phyloP scores from a whole-genome alignment of 1,140 invertebrate genomes.

The Leptinotarsa texana region DNA sequence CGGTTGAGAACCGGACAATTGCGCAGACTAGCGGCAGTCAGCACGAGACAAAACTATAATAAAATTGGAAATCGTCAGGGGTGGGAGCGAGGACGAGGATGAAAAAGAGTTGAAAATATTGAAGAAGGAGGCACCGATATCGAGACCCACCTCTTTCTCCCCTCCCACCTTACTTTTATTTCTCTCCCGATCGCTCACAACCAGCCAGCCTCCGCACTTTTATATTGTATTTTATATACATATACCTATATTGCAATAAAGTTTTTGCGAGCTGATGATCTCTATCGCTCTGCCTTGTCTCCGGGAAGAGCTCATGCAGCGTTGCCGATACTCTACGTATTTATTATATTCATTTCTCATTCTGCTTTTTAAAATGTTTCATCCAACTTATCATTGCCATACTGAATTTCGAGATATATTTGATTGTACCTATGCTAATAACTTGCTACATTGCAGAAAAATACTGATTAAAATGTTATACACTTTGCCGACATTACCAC shows the following conservation, averaged over 20 bases:
- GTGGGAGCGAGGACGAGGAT: conserved; percentile 22
- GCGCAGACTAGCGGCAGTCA: conserved; percentile 23
- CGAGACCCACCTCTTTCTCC: conserved; percentile 29
- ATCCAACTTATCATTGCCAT: too few species aligned
- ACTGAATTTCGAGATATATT: too few species aligned
- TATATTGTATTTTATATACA: conserved; percentile 27
- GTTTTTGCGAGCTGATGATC: conserved; percentile 11
- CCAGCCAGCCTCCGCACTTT: conserved; percentile 28
- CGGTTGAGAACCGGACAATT: conserved; percentile 33
- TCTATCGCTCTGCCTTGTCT: not conserved
- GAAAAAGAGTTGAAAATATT: conserved; percentile 33
- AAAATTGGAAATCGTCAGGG: conserved; percentile 44
- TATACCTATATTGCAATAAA: conserved; percentile 13
- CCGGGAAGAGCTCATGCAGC: not conserved
- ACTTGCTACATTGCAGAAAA: too few species aligned
- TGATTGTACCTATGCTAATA: too few species aligned
- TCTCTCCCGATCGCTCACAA: conserved; percentile 20
- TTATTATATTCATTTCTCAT: too few species aligned
- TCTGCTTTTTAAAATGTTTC: too few species aligned
- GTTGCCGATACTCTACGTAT: not conserved
- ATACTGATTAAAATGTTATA: too few species aligned
- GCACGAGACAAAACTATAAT: conserved; percentile 45
- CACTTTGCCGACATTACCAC: too few species aligned
- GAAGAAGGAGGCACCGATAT: conserved; percentile 31
- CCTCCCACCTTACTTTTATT: conserved; percentile 28